Evolutionary conservation across 2,888 invertebrate genomes (phyloP).

Genomic region (Drosophila putrida): DNA sequence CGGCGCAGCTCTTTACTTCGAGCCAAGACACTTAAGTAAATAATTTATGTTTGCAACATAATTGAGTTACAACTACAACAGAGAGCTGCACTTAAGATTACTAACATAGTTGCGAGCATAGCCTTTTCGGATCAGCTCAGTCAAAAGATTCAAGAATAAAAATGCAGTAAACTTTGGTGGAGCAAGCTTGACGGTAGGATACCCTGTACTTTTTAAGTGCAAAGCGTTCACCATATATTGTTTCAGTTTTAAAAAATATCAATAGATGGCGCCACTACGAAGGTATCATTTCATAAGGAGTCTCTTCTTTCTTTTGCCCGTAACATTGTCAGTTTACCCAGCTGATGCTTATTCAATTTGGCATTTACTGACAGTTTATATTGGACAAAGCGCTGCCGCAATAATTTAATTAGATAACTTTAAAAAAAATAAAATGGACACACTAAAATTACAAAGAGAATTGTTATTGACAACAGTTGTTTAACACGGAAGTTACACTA

Average conservation of each 20-base stretch:
- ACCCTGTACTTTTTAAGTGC: no score
- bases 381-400: slow-evolving; percentile 29
- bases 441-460: neutral
- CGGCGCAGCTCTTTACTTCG: slow-evolving; percentile 33
- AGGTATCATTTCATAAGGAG: no score
- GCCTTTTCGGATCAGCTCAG: slow-evolving; percentile 32
- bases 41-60: slow-evolving; percentile 70
- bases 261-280: no score
- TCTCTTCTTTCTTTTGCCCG: no score
- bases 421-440: slow-evolving; percentile 11
- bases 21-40: slow-evolving; percentile 61
- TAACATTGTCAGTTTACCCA: slow-evolving; percentile 5
- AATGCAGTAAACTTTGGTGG: no score
- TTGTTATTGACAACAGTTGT: slow-evolving; percentile 18
- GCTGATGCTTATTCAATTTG: slow-evolving; percentile 29
- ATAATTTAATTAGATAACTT: slow-evolving; percentile 33
- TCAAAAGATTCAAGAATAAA: neutral
- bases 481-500: slow-evolving; percentile 16
- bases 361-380: slow-evolving; percentile 22
- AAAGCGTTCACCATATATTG: no score
- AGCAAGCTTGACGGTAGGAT: no score
- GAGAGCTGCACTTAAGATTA: slow-evolving; percentile 30
- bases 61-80: slow-evolving; percentile 54
- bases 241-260: no score
- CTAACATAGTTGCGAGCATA: neutral